phyloP scores from a whole-genome alignment of 2,113 vertebrate species.

The Antennarius striatus region DNA sequence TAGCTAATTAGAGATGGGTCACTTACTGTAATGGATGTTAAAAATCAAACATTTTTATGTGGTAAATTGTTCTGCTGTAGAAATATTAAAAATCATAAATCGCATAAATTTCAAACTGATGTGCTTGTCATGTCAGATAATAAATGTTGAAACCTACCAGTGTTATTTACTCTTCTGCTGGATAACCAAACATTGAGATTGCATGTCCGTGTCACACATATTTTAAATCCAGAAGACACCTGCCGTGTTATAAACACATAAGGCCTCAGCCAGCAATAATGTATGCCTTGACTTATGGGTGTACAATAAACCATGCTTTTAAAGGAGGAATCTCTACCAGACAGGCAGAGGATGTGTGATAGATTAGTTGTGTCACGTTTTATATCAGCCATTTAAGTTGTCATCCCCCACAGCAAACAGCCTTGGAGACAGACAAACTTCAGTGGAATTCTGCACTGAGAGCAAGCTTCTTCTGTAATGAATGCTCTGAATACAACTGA shows the following conservation, averaged over 20 bases:
- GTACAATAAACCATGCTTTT: conserved; percentile 66
- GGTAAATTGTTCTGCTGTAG: too few relatives aligned
- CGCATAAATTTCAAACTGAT: too few relatives aligned
- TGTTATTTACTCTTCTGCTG: too few relatives aligned
- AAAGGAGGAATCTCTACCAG: conserved; percentile 68
- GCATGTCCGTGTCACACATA: conserved; percentile 26
- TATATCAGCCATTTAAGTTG: conserved; percentile 80
- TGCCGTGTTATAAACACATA: conserved; percentile 60
- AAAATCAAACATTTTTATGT: too few relatives aligned
- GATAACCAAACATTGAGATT: conserved; percentile 12
- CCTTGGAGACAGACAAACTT: conserved; percentile 56
- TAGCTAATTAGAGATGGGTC: too few relatives aligned
- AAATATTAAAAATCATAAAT: too few relatives aligned
- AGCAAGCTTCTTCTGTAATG: conserved; percentile 24
- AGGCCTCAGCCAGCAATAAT: conserved; percentile 55
- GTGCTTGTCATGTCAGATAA: too few relatives aligned
- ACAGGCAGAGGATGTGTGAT: conserved; percentile 69
- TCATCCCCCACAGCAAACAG: conserved; percentile 71
- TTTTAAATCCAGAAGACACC: conserved; percentile 40
- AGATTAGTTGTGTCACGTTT: conserved; percentile 78
- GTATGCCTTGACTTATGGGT: conserved; percentile 58
- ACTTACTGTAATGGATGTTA: too few relatives aligned
- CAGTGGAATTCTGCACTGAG: conserved; percentile 44
- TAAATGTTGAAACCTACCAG: too few relatives aligned
- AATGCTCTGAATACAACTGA: conserved; percentile 48